Evolutionary conservation across 2,113 vertebrate genomes (phyloP).

Genomic region (Myodes glareolus): DNA sequence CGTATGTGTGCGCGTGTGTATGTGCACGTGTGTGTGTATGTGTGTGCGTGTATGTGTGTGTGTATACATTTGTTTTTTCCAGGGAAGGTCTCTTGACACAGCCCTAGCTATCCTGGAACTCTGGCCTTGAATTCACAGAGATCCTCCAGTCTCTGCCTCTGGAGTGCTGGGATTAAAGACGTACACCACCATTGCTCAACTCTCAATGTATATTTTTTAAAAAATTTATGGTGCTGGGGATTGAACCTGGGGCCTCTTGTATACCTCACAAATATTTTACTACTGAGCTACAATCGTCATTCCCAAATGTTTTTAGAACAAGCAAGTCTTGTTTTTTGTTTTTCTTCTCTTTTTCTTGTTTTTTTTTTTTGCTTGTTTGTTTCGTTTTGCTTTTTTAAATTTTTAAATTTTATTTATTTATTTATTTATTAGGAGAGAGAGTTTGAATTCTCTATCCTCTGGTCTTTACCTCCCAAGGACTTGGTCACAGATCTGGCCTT

Average conservation of each 20-base stretch:
- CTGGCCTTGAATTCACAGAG: not conserved
- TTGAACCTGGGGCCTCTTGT: not conserved
- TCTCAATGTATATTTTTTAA: not conserved
- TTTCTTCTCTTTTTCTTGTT: not conserved
- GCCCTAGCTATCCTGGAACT: not conserved
- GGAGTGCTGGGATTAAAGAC: not conserved
- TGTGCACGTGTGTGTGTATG: too few species aligned
- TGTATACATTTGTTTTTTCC: not conserved
- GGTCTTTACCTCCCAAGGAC: not conserved
- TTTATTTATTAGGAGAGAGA: not conserved
- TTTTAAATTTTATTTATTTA: too few species aligned
- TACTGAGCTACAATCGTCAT: not conserved
- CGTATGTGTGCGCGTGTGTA: not conserved
- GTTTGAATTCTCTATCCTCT: not conserved
- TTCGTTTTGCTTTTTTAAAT: too few species aligned
- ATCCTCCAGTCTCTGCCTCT: not conserved
- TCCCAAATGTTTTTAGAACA: not conserved
- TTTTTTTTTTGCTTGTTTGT: not conserved
- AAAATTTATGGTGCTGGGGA: not conserved
- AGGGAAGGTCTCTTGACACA: not conserved
- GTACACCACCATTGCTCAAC: not conserved
- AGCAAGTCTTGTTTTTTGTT: not conserved
- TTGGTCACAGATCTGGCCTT: not conserved
- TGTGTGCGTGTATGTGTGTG: too few species aligned
- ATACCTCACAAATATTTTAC: not conserved